Conservation (phyloP, 2,113 vertebrate genomes). For the Heterotilapia buettikoferi region DNA sequence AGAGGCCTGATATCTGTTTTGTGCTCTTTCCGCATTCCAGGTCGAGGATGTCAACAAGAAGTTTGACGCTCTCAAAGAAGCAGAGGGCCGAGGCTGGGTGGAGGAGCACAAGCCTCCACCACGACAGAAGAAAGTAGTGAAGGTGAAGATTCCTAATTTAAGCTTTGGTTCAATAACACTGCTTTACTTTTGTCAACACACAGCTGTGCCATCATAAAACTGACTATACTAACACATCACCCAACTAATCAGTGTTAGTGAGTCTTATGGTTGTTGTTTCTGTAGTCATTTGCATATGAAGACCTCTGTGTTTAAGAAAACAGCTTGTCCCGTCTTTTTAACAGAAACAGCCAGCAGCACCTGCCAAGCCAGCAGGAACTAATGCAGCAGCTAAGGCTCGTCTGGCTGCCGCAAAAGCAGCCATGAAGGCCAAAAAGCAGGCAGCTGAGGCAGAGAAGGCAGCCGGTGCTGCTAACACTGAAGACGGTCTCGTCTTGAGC, state of each 20-base stretch:
- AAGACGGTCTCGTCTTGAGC: not conserved
- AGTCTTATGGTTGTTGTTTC: not conserved
- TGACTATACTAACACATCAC: not conserved
- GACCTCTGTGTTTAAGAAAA: not conserved
- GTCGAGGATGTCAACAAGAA: slow-evolving; percentile 86
- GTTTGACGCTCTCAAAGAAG: slow-evolving; percentile 79
- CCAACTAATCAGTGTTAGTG: not conserved
- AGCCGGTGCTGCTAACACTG: not conserved
- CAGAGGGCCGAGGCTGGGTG: slow-evolving; percentile 78
- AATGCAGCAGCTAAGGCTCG: slow-evolving; percentile 76
- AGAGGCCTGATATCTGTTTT: not conserved
- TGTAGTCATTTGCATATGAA: not conserved
- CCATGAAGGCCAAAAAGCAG: slow-evolving; percentile 75
- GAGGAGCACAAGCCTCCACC: slow-evolving; percentile 51
- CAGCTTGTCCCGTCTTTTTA: not conserved
- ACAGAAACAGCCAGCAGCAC: slow-evolving; percentile 74
- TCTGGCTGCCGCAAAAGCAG: slow-evolving; percentile 83
- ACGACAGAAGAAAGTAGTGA: slow-evolving; percentile 62
- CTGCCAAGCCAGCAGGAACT: slow-evolving; percentile 58
- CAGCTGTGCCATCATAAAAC: not conserved
- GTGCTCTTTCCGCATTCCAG: slow-evolving; percentile 46
- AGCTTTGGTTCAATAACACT: not conserved
- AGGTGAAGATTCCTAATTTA: slow-evolving; percentile 60
- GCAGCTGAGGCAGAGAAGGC: slow-evolving; percentile 54
- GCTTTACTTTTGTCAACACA: not conserved